Percentiles rank a stretch among this genome's conserved stretches.
These are phyloP conservation scores for Meiosimyza decipiens DNA, from an alignment of 2,888 invertebrate genomes.

Conservation along the genomic window DNA sequence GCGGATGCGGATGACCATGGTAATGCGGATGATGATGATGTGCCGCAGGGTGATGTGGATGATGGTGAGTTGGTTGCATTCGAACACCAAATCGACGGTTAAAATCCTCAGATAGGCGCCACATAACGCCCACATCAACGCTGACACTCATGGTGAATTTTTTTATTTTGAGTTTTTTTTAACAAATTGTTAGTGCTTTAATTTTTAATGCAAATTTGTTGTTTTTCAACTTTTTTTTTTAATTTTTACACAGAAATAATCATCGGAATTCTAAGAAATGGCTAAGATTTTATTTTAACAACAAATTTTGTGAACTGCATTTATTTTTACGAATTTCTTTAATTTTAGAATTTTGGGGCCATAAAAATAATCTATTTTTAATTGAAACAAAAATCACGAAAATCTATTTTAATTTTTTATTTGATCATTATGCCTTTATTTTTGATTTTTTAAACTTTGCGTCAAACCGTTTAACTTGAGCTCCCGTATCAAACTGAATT, in stretches of 20 bases:
- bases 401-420: neutral
- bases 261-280: no score
- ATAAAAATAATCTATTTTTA: neutral
- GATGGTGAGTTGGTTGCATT: slow-evolving; percentile 60
- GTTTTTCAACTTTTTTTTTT: slow-evolving; percentile 6
- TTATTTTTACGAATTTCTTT: neutral
- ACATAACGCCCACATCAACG: slow-evolving; percentile 68
- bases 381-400: neutral
- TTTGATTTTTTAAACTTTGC: slow-evolving; percentile 7
- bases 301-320: neutral
- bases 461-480: slow-evolving; percentile 47
- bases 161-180: slow-evolving; percentile 31
- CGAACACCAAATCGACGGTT: slow-evolving; percentile 67
- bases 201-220: slow-evolving; percentile 15
- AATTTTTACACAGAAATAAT: slow-evolving; percentile 19
- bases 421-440: slow-evolving; percentile 7
- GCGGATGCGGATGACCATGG: slow-evolving; percentile 45
- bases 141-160: slow-evolving; percentile 63
- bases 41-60: slow-evolving; percentile 48
- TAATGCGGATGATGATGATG: slow-evolving; percentile 43
- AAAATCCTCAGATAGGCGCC: slow-evolving; percentile 67
- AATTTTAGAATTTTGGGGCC: neutral
- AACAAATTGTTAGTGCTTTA: slow-evolving; percentile 16
- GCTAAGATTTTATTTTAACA: neutral
- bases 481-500: slow-evolving; percentile 50